phyloP scores from a whole-genome alignment of 2,797 vertebrate genomes.

The Sebastes minor region DNA sequence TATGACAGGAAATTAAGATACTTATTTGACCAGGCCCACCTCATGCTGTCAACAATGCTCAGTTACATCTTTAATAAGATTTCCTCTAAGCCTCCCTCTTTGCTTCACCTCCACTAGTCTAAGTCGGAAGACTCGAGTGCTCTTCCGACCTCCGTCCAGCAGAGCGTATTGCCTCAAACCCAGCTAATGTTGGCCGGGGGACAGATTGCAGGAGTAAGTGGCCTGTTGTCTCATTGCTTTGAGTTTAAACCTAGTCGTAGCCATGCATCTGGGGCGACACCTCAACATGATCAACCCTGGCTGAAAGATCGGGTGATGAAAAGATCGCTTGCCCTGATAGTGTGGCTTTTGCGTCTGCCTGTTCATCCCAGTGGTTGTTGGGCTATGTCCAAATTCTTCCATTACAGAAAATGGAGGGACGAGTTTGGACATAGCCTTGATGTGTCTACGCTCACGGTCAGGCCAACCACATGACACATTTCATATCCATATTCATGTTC shows the following conservation, averaged over 20 bases:
- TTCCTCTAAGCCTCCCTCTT: conserved; percentile 59
- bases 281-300: conserved; percentile 4
- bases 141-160: conserved; percentile 91
- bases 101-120: conserved; percentile 87
- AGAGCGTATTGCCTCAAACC: conserved; percentile 93
- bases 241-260: conserved; percentile 31
- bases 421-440: conserved; percentile 38
- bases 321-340: conserved; percentile 40
- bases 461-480: conserved; percentile 27
- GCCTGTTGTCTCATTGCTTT: conserved; percentile 58
- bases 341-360: conserved; percentile 57
- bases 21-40: not conserved
- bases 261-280: conserved; percentile 40
- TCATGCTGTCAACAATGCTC: conserved; percentile 8
- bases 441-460: conserved; percentile 13
- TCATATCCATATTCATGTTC: conserved; percentile 36
- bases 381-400: conserved; percentile 42
- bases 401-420: not conserved
- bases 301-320: conserved; percentile 29
- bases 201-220: conserved; percentile 98
- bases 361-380: conserved; percentile 39
- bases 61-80: conserved; percentile 23
- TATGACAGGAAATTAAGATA: conserved; percentile 1
- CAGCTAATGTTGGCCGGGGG: conserved; percentile 97
- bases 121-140: conserved; percentile 93